These are phyloP conservation scores for Oryzias javanicus DNA, from an alignment of 2,113 vertebrate genomes.

Conservation along the genomic window DNA sequence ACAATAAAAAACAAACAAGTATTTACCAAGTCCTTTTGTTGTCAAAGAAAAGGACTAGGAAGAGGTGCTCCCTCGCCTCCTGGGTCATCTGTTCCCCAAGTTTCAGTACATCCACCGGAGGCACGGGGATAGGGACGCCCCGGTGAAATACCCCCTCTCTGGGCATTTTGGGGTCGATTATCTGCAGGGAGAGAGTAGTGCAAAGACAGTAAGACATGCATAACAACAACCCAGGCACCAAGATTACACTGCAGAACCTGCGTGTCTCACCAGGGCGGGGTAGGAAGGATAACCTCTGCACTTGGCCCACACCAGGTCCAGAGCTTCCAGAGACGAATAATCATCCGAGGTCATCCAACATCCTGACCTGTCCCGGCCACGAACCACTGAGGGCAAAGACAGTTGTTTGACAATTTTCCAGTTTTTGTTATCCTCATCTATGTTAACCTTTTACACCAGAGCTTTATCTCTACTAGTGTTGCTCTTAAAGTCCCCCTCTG, in stretches of 20 bases:
- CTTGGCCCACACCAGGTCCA: conserved; percentile 98
- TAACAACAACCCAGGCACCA: not conserved
- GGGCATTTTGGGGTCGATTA: conserved; percentile 99
- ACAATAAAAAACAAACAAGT: not conserved
- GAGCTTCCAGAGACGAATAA: conserved; percentile 90
- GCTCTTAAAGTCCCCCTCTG: no score
- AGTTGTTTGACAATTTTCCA: not conserved
- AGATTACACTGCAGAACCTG: not conserved
- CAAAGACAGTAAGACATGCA: not conserved
- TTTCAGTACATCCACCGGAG: conserved; percentile 94
- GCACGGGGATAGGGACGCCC: conserved; percentile 94
- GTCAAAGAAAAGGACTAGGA: conserved; percentile 98
- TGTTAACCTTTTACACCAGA: not conserved
- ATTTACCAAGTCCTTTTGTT: conserved; percentile 99
- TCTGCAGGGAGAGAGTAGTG: conserved; percentile 71
- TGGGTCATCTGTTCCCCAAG: conserved; percentile 99
- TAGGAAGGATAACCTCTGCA: conserved; percentile 98
- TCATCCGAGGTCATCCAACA: conserved; percentile 95
- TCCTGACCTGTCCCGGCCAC: conserved; percentile 82
- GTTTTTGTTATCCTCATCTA: not conserved
- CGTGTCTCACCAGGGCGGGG: conserved; percentile 88
- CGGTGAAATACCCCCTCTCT: conserved; percentile 97
- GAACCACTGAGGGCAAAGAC: conserved; percentile 81
- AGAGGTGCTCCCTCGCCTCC: conserved; percentile 97
- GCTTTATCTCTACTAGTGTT: no score